phyloP scores from a whole-genome alignment of 2,113 vertebrate species.

The Gallinago undulata region DNA sequence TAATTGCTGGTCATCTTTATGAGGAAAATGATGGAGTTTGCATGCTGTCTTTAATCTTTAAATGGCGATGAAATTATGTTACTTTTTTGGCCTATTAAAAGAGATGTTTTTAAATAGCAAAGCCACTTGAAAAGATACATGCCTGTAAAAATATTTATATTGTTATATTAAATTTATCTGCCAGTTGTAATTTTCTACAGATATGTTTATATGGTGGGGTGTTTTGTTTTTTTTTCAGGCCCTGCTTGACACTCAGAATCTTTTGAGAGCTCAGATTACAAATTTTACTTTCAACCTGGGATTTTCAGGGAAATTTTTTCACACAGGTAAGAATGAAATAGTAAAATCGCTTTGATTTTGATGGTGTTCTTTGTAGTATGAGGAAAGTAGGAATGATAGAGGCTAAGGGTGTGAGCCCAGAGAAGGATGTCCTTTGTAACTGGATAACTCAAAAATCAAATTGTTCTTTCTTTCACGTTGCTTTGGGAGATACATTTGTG shows the following conservation, averaged over 20 bases:
- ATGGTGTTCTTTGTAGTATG: background rate
- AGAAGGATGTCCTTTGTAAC: background rate
- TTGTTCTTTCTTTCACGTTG: background rate
- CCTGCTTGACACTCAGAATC: conserved; percentile 83
- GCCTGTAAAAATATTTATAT: background rate
- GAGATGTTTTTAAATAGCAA: background rate
- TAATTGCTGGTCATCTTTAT: background rate
- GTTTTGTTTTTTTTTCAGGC: conserved; percentile 72
- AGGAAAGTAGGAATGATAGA: background rate
- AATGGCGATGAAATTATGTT: background rate
- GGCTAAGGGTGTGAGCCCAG: background rate
- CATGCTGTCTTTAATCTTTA: background rate
- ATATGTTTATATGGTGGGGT: background rate
- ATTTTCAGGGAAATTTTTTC: conserved; percentile 87
- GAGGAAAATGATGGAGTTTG: background rate
- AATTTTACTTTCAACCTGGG: conserved; percentile 88
- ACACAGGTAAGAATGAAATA: conserved; percentile 78
- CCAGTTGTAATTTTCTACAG: background rate
- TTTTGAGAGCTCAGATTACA: conserved; percentile 80
- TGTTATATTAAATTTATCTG: background rate
- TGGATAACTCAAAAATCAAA: background rate
- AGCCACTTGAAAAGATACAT: background rate
- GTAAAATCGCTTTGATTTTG: background rate
- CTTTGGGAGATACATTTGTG: background rate
- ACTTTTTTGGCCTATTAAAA: background rate